Evolutionary conservation across 2,888 invertebrate species (phyloP), one percentile per base, ranked within the genome.

Genomic region (Scaptomyza caliginosa): DNA sequence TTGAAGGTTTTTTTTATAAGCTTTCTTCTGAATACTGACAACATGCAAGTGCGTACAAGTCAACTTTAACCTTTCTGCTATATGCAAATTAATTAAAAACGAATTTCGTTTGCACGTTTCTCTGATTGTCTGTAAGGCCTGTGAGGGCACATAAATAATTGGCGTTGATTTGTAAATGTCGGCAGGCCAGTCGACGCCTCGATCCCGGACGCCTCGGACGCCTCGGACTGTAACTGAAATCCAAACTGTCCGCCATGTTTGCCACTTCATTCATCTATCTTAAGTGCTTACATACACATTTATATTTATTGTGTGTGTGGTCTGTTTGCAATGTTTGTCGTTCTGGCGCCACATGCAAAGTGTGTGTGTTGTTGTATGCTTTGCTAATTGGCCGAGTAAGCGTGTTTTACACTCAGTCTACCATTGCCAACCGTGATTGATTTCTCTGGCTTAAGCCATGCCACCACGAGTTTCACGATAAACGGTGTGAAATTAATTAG

Each of bases 211-310:
- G n/a, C 13, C n/a, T 32, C 3, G 32, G 32, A 13, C 13, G 6
- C 13, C 3, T 34, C 40, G 39, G 50, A 40, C 49, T 52, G 64
- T 64, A 72, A 64, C 58, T 74, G 75, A 74, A 74, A 69, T 74
- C 65, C 70, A 56, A 68, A 54, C 65, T 65, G 84, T 70, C 74
- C 67, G 80, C 80, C 66, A 64, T 77, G 84, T 84, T 82, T 82
- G 81, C 86, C 81, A 82, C 86, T 86, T 86, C 81, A 86, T 82
- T 71, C 82, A 78, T 83, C 78, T 83, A 85, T 84, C 85, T 83
- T 83, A 81, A 83, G 85, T 76, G 84, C 86, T 74, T 66, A 38
- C 28, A 45, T 8, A 58, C 16, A 38, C 6, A 24, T n/a, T 24
- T 21, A 42, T n/a, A 49, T 32, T 24, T n/a, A 19, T 30, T 34